Evolutionary conservation across 2,888 invertebrate species (phyloP), one percentile per base, ranked within the genome.

Genomic region (Netelia melanura): DNA sequence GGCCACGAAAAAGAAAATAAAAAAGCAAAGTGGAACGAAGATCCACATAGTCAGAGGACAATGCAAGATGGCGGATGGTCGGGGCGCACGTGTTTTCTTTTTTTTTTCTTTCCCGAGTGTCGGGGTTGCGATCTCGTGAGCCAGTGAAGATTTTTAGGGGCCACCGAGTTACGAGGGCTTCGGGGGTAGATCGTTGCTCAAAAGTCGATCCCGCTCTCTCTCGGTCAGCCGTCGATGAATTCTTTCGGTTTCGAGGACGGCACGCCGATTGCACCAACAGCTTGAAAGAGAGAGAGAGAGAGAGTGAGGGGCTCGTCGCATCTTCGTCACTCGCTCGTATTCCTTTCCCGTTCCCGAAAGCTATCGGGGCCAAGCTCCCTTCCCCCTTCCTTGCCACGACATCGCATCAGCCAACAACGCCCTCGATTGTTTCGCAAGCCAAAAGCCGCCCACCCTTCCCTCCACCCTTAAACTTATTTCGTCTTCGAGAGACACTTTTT

Each of bases 241-340:
- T 92, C 91, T 91, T 90, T 89, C 88, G 90, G 91, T 92, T 93
- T 93, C 93, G 92, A 93, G 92, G 92, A 92, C 92, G 90, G 89
- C 88, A 89, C 88, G 90, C 90, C 91, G 91, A 86, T 91, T 93
- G 93, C 92, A 77, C 84, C 81, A 81, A 81, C 81, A 56, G 17
- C 21, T 25, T 48, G 44, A 21, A 43, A 43, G 11, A 43, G 25
- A 43, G 74, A 25, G 38, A 38, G 25, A 30, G 30, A 30, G 38
- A 38, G 38, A 38, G 21, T 21, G 5, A 58, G 58, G 10, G 58
- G 17, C 17, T 56, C 0, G n/a, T 0, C 21, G 56, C 17, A 9
- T 58, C 68, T 78, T 70, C 23, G 71, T 80, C 76, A 48, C 84
- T 78, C 78, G 61, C 48, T 80, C 67, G 62, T 76, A 79, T 77